Evolutionary conservation across 23 tunicate species (phyloP).

Genomic region (Botrylloides violaceus): DNA sequence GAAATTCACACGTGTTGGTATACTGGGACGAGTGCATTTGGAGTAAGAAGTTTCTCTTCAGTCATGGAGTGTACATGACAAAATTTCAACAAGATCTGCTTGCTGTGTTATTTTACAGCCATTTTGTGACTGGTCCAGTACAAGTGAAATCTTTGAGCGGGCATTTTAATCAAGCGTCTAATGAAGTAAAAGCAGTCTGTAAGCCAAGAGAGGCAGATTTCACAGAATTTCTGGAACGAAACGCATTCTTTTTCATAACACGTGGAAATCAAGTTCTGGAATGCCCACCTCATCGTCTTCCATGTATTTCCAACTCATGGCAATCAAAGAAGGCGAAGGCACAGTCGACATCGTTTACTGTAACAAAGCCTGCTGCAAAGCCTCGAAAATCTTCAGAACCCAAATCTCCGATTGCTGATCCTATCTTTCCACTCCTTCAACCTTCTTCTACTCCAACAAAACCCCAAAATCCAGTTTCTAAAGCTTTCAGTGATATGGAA

Average conservation of each 20-base stretch:
- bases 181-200: not conserved
- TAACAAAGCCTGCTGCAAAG: not conserved
- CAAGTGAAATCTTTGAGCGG: not conserved
- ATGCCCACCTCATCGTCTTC: constrained; percentile 3
- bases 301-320: not conserved
- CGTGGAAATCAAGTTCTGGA: not conserved
- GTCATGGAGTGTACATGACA: not conserved
- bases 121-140: constrained; percentile 5
- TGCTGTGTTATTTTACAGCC: constrained; percentile 2
- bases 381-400: not conserved
- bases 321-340: not conserved
- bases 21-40: constrained; percentile 13
- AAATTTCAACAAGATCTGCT: not conserved
- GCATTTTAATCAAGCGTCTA: constrained; percentile 1
- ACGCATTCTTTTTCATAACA: constrained; percentile 12
- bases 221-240: constrained; percentile 12
- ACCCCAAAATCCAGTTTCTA: not conserved
- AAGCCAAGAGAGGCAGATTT: not conserved
- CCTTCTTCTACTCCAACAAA: not conserved
- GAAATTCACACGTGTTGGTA: constrained; percentile 11
- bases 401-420: not conserved
- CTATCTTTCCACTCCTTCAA: not conserved
- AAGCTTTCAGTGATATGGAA: constrained; percentile 1
- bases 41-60: not conserved
- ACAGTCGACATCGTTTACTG: not conserved